Conservation (phyloP, 2,888 invertebrate species). For the Melinopterus prodromus region DNA sequence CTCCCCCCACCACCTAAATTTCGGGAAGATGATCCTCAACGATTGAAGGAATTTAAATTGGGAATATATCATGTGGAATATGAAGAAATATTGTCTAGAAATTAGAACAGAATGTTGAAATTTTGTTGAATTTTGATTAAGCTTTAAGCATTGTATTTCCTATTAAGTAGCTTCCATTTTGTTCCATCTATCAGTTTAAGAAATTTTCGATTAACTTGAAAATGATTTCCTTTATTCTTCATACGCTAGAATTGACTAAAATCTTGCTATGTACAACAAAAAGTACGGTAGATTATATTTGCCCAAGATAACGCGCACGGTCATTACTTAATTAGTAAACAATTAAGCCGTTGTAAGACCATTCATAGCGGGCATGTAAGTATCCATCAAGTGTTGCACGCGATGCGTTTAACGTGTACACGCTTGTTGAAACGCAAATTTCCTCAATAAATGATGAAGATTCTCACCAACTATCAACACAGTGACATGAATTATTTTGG, state of each 20-base stretch:
- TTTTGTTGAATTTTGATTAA: too few species aligned
- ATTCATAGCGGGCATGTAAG: neutral
- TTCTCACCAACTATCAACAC: neutral
- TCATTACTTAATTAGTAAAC: neutral
- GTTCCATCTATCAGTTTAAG: too few species aligned
- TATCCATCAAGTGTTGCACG: neutral
- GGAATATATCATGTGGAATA: neutral
- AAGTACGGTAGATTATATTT: neutral
- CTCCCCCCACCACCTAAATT: conserved; percentile 8
- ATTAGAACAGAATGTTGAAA: too few species aligned
- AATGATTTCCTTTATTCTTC: too few species aligned
- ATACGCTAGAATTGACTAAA: too few species aligned
- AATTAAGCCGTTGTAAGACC: neutral
- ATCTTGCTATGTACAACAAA: too few species aligned
- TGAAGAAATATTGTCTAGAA: neutral
- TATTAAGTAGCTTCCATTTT: too few species aligned
- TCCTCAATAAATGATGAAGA: neutral
- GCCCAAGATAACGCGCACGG: neutral
- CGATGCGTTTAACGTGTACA: neutral
- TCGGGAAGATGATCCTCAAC: neutral
- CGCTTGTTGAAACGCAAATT: neutral
- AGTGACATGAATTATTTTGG: neutral
- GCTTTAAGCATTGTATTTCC: too few species aligned
- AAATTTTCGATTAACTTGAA: too few species aligned
- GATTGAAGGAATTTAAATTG: neutral